phyloP scores from a whole-genome alignment of 2,888 invertebrate genomes.

The Synergus umbraculus region DNA sequence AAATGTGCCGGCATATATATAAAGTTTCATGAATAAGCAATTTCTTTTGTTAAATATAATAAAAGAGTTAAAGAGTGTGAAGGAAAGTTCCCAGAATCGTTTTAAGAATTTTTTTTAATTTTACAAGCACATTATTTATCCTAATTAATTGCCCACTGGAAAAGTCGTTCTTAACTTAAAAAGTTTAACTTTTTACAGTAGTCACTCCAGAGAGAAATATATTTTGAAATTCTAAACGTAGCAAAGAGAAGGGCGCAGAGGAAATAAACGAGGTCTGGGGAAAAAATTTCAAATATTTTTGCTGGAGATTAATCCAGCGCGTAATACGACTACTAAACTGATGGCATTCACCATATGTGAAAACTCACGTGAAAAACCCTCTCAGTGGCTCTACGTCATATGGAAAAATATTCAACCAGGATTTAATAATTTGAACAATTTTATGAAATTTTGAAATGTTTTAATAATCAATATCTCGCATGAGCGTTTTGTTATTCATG shows the following conservation, averaged over 20 bases:
- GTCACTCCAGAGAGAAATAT: constrained; percentile 8
- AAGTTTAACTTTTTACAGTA: constrained; percentile 9
- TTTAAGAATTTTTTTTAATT: no score
- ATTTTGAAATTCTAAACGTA: constrained; percentile 19
- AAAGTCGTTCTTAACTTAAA: neutral
- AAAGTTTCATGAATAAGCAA: neutral
- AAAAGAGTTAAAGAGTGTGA: neutral
- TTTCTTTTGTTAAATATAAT: neutral
- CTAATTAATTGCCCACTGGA: neutral
- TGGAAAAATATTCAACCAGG: neutral
- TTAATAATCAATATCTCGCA: no score
- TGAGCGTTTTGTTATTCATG: constrained; percentile 61
- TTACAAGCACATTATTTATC: neutral
- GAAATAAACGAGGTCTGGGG: constrained; percentile 50
- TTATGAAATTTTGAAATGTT: no score
- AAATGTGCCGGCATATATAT: neutral
- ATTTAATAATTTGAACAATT: neutral
- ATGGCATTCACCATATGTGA: constrained; percentile 46
- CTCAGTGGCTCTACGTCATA: constrained; percentile 17
- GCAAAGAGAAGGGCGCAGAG: neutral
- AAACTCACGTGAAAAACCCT: constrained; percentile 64
- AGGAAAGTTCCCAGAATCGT: neutral
- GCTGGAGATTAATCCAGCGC: constrained; percentile 63
- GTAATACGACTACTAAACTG: constrained; percentile 42
- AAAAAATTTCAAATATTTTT: constrained; percentile 68